Base-by-base conservation (phyloP, 2,888 invertebrate species). In the Ophraella communa region DNA sequence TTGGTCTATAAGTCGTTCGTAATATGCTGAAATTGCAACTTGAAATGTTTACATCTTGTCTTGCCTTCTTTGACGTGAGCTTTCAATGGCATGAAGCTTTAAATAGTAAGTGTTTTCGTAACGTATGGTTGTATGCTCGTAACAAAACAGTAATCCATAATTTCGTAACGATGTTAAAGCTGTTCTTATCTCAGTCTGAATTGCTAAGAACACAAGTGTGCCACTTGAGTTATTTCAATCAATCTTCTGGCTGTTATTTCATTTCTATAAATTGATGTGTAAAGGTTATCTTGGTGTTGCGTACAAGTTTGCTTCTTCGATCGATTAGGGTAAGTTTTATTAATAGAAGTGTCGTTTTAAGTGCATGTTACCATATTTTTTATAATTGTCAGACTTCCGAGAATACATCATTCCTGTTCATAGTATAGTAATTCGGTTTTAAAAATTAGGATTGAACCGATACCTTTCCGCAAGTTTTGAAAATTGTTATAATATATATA, bases 111-210 rank as follows among this genome's bases (percentile, higher is more conserved):
- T 59, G 51, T 35, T 58, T 58, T 49, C 47, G 17, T 58, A 58
- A 33, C 23, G 23, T 58, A 58, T 49, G 39, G 23, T 17, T 51
- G 18, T 51, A 17, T 24, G 20, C 47, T 51, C 24, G 39, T 39
- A 59, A 59, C 59, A 59, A 59, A 49, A 51, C 59, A 51, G 39
- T 44, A 51, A 59, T 59, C 59, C 51, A 39, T 42, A 51, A 58
- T 59, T 44, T 55, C 24, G 24, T 59, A 51, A 59, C 23, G 49
- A 59, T 59, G 51, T 33, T 35, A 27, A 14, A 47, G 20, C 27
- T 21, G 33, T 51, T 58, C 35, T 35, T 18, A 35, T 49, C 17
- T 27, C 17, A 17, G 49, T 49, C 18, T 49, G 49, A 58, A 58
- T 49, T 49, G 23, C 23, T 24, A 42, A 35, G 51, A 24, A 24